phyloP scores from a whole-genome alignment of 1,140 invertebrate genomes.

The Pentalonia nigronervosa region DNA sequence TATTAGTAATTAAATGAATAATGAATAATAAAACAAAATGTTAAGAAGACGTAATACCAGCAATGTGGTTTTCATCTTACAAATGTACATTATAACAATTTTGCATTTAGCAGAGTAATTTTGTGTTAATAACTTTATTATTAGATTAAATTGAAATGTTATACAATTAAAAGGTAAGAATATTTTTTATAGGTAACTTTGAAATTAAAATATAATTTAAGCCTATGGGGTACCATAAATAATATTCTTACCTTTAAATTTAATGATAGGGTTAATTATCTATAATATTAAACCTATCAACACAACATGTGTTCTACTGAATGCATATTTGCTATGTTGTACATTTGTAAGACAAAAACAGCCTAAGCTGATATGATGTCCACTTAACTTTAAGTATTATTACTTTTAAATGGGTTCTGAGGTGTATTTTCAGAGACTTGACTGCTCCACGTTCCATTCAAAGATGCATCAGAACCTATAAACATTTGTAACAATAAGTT shows the following conservation, averaged over 20 bases:
- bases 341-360: not conserved
- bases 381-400: not conserved
- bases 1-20: not conserved
- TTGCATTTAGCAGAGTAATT: not conserved
- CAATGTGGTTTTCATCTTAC: not conserved
- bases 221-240: not conserved
- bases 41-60: not conserved
- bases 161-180: not conserved
- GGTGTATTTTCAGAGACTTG: slow-evolving; percentile 47
- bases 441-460: slow-evolving; percentile 46
- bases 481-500: not conserved
- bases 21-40: not conserved
- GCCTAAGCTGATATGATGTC: not conserved
- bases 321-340: not conserved
- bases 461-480: slow-evolving; percentile 52
- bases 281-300: not conserved
- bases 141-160: not conserved
- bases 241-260: not conserved
- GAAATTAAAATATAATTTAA: not conserved
- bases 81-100: not conserved
- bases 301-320: not conserved
- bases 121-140: not conserved
- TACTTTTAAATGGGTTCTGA: slow-evolving; percentile 51
- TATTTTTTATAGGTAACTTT: too few species aligned
- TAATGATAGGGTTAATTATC: not conserved